Base-by-base conservation (phyloP, 2,888 invertebrate species). In the Hyppa rectilinea region DNA sequence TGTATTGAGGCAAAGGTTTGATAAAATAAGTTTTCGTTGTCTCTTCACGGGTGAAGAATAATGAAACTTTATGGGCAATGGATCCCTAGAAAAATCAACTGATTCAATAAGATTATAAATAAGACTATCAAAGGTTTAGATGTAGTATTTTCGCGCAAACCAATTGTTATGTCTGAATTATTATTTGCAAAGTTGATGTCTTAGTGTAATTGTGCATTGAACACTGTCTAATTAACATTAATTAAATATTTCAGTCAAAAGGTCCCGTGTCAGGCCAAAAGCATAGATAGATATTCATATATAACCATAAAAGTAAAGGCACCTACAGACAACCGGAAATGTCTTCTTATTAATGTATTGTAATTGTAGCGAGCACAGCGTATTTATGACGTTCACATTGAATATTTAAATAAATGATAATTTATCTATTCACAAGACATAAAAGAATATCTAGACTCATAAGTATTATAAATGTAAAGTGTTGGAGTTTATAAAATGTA, bases 401-500 rank as follows among this genome's bases (percentile, higher is more conserved):
- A 64, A 49, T 80, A 68, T 64, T 60, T 56, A 67, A 52, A 59
- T 77, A 58, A 66, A 20, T 56, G 36, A 52, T 82, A 43, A 79
- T 79, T 52, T 75, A 74, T 59, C 38, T 74, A 52, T 75, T 72
- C 65, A 76, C 59, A 52, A 55, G 52, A 75, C 53, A 65, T 31
- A 53, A 65, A 52, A 65, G n/a, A 65, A 60, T 61, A 74, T 50
- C 26, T 78, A 80, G 68, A 59, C 38, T 53, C 53, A 6, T 74
- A 78, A 69, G 53, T 80, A 80, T 74, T 66, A 77, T 52, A 63
- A 71, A 50, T 78, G 65, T 81, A 65, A 68, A 59, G 38, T 65
- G 52, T 78, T 79, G 49, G 56, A 67, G 55, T 59, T 55, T 60
- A 64, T 49, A 23, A 68, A 67, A 75, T 58, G 40, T 74, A 74